Evolutionary conservation across 2,113 vertebrate genomes (phyloP), one percentile per base, ranked within the genome.

Genomic region (Alethe diademata): DNA sequence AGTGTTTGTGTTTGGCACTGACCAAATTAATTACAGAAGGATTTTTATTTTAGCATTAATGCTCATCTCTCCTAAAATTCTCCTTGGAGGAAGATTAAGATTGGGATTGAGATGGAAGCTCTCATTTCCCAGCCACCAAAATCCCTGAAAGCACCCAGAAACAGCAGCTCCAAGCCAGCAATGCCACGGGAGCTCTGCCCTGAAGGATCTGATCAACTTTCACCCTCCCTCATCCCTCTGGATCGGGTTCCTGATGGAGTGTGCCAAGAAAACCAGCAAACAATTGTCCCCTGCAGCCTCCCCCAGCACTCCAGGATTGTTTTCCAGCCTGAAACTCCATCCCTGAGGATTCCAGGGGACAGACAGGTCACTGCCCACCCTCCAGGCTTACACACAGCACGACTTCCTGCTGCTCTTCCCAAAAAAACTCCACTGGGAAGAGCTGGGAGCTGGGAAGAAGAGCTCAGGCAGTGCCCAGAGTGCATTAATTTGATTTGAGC

Each of bases 211-310:
- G 4, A 75, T 61, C 82, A 43, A 8, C 74, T 75, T 79, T 11
- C 85, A 65, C 2, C 61, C 48, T 67, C 25, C 56, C 70, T 51
- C 38, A 50, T 20, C 57, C 35, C 35, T 9, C 16, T 9, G 84
- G 70, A 57, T 75, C 66, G 15, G 74, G 78, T 85, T 95, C 70
- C 87, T 45, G 57, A 33, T 26, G 5, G 12, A 72, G 25, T 0
- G 16, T 60, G 81, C 90, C 93, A 95, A 81, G 73, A 93, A 94
- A 81, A 66, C 70, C 48, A 67, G 51, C 48, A 43, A 28, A 65
- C 61, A 64, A 70, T 14, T 47, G 35, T 71, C 25, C 43, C 22
- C 84, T 58, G 84, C 93, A 78, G 35, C 56, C 72, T 43, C 82
- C 70, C 62, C 57, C 4, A 24, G 38, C 51, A 28, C 35, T 40